Base-by-base conservation (phyloP, 2,113 vertebrate genomes). In the Rafetus swinhoei region DNA sequence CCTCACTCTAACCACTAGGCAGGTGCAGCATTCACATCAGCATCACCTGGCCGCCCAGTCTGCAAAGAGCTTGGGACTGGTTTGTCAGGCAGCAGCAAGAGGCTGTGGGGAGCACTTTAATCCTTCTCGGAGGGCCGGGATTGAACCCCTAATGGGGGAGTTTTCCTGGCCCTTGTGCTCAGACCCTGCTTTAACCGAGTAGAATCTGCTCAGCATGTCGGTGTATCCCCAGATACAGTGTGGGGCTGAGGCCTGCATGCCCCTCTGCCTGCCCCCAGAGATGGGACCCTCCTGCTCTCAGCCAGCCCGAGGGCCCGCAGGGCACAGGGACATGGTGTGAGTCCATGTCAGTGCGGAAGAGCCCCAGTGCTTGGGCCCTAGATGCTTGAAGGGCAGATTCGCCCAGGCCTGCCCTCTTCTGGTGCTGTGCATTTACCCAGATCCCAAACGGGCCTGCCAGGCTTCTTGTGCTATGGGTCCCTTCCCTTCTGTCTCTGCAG, bases 81-180 rank as follows among this genome's bases (percentile, higher is more conserved):
- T 35, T 35, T 19, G n/a, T 72, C 18, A 72, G n/a, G 35, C 45
- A 74, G 57, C 22, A 35, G 39, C 24, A 81, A 7, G 55, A 8
- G 32, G 21, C 16, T 18, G 29, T 62, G 9, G 3, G 2, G n/a
- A 56, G 12, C 14, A 5, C 59, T 21, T 50, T 60, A 15, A 69
- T 84, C 76, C 72, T 91, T 35, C 9, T 7, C 35, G 0, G 0
- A 5, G 81, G 29, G 82, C 57, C 56, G 83, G 57, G n/a, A 72
- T 69, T 69, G 32, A 69, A 69, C 15, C 62, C 15, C 62, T 9
- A 16, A 32, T 7, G 62, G 1, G 14, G 13, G 29, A 25, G 29
- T 7, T n/a, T 65, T 69, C 65, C 65, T 69, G n/a, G 32, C 8
- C 19, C 65, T 72, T 72, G 10, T 32, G n/a, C 32, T 18, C n/a